These are phyloP conservation scores for Notechis scutatus DNA, from an alignment of 2,113 vertebrate species.

Conservation along the genomic window DNA sequence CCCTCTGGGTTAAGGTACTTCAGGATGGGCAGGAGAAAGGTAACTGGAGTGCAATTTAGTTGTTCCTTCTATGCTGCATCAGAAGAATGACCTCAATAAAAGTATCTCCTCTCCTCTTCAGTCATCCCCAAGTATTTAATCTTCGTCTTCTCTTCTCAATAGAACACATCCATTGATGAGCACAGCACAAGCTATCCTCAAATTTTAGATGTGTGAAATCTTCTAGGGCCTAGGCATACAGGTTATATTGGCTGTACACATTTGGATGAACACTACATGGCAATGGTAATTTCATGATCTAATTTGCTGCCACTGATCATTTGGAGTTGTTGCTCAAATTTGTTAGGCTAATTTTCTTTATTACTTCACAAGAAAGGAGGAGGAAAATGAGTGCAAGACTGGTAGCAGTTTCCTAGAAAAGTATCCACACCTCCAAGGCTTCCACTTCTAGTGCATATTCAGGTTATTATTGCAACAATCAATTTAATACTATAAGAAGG, in stretches of 20 bases:
- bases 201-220: not conserved
- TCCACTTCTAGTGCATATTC: not conserved
- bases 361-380: not conserved
- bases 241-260: not conserved
- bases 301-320: not conserved
- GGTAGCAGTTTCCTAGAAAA: not conserved
- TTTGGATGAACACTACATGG: not conserved
- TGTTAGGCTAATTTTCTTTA: not conserved
- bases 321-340: not conserved
- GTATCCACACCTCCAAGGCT: not conserved
- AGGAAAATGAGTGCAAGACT: not conserved
- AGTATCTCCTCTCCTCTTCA: not conserved
- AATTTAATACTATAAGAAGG: not conserved
- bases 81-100: not conserved
- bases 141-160: not conserved
- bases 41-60: not conserved
- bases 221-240: not conserved
- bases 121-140: not conserved
- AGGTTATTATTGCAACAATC: not conserved
- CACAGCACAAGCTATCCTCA: not conserved
- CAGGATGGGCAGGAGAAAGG: not conserved
- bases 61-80: not conserved
- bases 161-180: not conserved
- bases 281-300: not conserved
- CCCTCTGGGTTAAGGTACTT: not conserved